phyloP scores from a whole-genome alignment of 2,113 vertebrate species.

The Antechinus stuartii region DNA sequence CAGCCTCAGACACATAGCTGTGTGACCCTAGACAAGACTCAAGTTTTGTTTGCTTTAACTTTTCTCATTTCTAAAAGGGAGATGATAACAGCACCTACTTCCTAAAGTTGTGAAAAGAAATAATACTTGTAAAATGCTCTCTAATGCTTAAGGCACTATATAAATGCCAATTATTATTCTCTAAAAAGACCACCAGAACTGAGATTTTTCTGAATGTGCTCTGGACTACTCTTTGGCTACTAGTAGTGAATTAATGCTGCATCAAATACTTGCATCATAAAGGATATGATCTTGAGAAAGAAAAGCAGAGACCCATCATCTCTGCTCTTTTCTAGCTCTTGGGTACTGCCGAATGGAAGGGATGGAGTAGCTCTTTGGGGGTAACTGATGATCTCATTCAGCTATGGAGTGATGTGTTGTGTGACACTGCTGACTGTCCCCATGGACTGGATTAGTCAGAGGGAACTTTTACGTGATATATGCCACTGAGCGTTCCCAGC shows the following conservation, averaged over 20 bases:
- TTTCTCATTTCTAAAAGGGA: background rate
- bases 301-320: background rate
- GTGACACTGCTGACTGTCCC: conserved; percentile 62
- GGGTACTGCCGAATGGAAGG: background rate
- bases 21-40: background rate
- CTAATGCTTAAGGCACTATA: background rate
- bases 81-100: background rate
- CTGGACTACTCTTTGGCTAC: background rate
- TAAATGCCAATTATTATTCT: background rate
- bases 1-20: background rate
- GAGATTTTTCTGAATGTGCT: background rate
- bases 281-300: background rate
- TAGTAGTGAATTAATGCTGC: background rate
- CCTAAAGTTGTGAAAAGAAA: background rate
- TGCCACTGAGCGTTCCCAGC: conserved; percentile 61
- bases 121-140: background rate
- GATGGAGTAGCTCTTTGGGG: conserved; percentile 63
- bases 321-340: background rate
- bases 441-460: conserved; percentile 73
- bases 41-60: background rate
- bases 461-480: conserved; percentile 69
- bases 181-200: background rate
- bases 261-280: background rate
- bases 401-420: conserved; percentile 58
- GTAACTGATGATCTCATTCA: conserved; percentile 71